Evolutionary conservation across 2,888 invertebrate species (phyloP), one percentile per base, ranked within the genome.

Genomic region (Limnephilus lunatus): DNA sequence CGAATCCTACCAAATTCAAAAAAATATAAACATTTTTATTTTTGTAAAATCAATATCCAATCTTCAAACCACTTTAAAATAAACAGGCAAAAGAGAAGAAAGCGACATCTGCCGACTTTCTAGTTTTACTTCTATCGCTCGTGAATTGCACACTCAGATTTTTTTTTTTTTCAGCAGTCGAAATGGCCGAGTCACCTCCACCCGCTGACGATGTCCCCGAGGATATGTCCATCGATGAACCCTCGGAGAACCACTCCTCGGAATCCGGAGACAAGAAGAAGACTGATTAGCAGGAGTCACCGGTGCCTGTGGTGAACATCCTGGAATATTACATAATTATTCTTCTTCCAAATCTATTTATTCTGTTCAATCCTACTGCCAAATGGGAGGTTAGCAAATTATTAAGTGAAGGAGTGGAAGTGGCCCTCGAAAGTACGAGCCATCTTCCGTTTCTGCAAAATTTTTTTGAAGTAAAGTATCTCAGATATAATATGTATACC

Each of bases 271-370:
- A 32, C 83, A 19, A 31, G 32, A 83, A 68, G 68, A 68, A 68
- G 68, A 68, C 68, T 68, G 68, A 83, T 83, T 83, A 83, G 31
- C 82, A 31, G 31, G 82, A 15, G 15, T 83, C 82, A 68, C 82
- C 82, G 82, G 15, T 19, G 32, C 32, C 32, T 19, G 82, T 31
- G 32, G 32, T 19, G 82, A 83, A 83, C 82, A 83, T 32, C 82
- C 31, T 31, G 31, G 82, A 32, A 25, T 68, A 68, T 25, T 25
- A 9, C 25, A 68, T 68, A 68, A 68, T 68, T 68, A 68, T 68
- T 68, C 68, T 68, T 68, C 25, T 68, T 68, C n/a, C 7, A 68
- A 68, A 68, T 68, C 2, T 68, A 68, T 68, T 68, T 68, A 68
- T 68, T n/a, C 25, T 25, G 9, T 68, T 68, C 68, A n/a, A n/a